phyloP scores from a whole-genome alignment of 2,797 vertebrate genomes.

The Xerus rutilus region DNA sequence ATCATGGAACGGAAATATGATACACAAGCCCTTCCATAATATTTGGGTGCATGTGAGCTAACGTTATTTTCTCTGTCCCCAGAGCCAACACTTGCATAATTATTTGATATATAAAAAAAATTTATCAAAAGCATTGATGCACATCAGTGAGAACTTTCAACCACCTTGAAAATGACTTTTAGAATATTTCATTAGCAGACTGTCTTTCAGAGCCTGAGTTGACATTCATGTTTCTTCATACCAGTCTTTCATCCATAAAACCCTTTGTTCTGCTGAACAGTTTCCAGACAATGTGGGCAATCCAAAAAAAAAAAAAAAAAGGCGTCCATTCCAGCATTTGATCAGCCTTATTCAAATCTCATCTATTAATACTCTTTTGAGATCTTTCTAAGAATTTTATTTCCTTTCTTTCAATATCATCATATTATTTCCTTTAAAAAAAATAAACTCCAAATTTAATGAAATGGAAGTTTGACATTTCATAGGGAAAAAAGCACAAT shows the following conservation, averaged over 20 bases:
- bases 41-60: constrained; percentile 75
- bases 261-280: constrained; percentile 89
- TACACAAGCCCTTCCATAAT: constrained; percentile 68
- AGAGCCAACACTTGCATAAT: constrained; percentile 85
- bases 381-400: constrained; percentile 89
- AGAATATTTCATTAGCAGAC: constrained; percentile 91
- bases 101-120: constrained; percentile 84
- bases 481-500: constrained; percentile 77
- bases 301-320: constrained; percentile 82
- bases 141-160: constrained; percentile 88
- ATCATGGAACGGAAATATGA: constrained; percentile 52
- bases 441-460: constrained; percentile 84
- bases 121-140: constrained; percentile 88
- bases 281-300: constrained; percentile 89
- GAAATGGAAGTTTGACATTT: constrained; percentile 86
- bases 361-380: constrained; percentile 88
- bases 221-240: constrained; percentile 89
- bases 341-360: constrained; percentile 89
- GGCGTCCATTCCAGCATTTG: constrained; percentile 87
- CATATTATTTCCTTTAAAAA: constrained; percentile 84
- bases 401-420: constrained; percentile 88
- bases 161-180: constrained; percentile 91
- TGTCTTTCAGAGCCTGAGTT: constrained; percentile 89
- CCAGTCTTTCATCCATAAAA: constrained; percentile 89
- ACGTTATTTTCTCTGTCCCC: constrained; percentile 84